Percentiles rank a stretch among this genome's conserved stretches.
phyloP scores from a whole-genome alignment of 2,113 vertebrate genomes.

The Amphiprion ocellaris region DNA sequence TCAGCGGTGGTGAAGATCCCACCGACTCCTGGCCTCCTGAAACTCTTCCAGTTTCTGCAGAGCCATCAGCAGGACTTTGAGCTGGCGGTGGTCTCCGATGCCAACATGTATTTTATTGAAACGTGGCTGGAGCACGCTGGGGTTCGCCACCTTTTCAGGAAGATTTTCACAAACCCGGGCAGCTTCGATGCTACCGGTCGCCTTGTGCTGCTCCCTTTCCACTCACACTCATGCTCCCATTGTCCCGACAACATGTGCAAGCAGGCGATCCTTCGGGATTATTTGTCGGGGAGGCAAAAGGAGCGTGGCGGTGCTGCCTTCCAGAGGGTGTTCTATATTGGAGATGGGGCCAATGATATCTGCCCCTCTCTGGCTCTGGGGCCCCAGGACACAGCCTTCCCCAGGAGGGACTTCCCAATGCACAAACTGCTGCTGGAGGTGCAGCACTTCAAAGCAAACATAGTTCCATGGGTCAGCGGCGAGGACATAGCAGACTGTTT shows the following conservation, averaged over 20 bases:
- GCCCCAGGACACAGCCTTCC: slow-evolving; percentile 88
- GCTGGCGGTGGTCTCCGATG: slow-evolving; percentile 91
- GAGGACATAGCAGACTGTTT: slow-evolving; percentile 87
- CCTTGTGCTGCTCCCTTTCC: slow-evolving; percentile 89
- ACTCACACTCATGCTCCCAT: slow-evolving; percentile 89
- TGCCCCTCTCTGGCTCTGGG: slow-evolving; percentile 89
- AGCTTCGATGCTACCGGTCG: slow-evolving; percentile 84
- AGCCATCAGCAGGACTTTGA: slow-evolving; percentile 88
- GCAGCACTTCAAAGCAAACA: slow-evolving; percentile 83
- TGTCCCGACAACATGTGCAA: slow-evolving; percentile 98
- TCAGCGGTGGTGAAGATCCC: slow-evolving; percentile 87
- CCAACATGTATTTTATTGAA: slow-evolving; percentile 93
- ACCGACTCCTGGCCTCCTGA: slow-evolving; percentile 86
- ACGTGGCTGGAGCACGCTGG: slow-evolving; percentile 85
- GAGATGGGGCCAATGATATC: slow-evolving; percentile 94
- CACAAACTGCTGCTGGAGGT: slow-evolving; percentile 87
- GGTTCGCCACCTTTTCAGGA: slow-evolving; percentile 85
- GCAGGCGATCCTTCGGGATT: slow-evolving; percentile 89
- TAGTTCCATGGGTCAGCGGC: slow-evolving; percentile 90
- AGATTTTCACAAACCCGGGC: slow-evolving; percentile 92
- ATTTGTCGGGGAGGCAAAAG: slow-evolving; percentile 83
- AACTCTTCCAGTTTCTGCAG: slow-evolving; percentile 89
- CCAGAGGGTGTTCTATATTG: slow-evolving; percentile 91
- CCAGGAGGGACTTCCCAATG: slow-evolving; percentile 91
- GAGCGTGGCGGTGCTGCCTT: slow-evolving; percentile 85